Evolutionary conservation across 2,797 vertebrate species (phyloP).

Genomic region (Crax fasciolata): DNA sequence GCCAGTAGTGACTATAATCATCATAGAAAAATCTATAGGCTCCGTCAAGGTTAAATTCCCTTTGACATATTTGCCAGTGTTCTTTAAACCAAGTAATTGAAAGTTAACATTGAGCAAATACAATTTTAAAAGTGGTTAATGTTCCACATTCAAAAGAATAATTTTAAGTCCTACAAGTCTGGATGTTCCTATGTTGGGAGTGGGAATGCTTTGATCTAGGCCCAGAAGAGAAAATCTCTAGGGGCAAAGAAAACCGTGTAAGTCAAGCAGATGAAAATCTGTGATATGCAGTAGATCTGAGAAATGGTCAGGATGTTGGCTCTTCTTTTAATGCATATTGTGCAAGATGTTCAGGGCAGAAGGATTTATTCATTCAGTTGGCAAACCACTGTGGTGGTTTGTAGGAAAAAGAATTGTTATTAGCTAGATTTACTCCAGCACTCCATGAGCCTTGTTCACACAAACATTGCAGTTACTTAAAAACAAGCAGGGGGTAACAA

Average conservation of each 20-base stretch:
- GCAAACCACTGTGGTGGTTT: not conserved
- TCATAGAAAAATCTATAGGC: not conserved
- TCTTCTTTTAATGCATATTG: not conserved
- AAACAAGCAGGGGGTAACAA: not conserved
- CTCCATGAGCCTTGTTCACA: not conserved
- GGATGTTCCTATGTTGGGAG: not conserved
- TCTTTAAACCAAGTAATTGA: not conserved
- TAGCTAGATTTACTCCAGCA: not conserved
- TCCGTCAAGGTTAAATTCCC: not conserved
- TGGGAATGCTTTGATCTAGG: not conserved
- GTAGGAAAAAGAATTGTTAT: not conserved
- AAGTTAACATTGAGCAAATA: not conserved
- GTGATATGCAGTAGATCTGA: not conserved
- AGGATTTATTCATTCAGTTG: not conserved
- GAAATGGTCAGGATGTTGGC: not conserved
- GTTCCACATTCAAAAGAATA: not conserved
- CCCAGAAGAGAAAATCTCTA: not conserved
- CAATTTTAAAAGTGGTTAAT: not conserved
- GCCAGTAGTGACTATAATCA: not conserved
- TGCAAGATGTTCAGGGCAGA: not conserved
- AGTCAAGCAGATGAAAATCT: not conserved
- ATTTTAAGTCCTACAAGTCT: not conserved
- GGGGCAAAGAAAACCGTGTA: not conserved
- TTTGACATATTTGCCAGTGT: not conserved
- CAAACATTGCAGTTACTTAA: not conserved